Base-by-base conservation (phyloP, 2,797 vertebrate species). In the Melopsittacus undulatus region DNA sequence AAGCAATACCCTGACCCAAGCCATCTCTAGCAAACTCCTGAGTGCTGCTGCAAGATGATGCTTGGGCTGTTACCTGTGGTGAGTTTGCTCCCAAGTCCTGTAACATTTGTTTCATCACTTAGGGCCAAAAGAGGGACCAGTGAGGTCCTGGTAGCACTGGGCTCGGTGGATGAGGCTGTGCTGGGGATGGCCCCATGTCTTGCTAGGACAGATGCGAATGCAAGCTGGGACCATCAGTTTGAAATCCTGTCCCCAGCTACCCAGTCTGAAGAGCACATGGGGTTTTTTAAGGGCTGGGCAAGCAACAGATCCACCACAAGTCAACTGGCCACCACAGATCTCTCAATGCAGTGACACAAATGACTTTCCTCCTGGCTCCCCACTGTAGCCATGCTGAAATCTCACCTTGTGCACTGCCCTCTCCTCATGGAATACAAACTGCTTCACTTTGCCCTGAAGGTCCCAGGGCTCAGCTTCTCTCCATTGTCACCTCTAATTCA, bases 401-500 rank as follows among this genome's bases (percentile, higher is more conserved):
- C 34, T 49, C 62, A 38, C 34, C n/a, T 59, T 51, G 7, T 27
- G n/a, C 3, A 3, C 49, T 78, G 45, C 30, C 42, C n/a, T 34
- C 16, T 56, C 40, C 23, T 27, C 34, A 1, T 2, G 23, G 63
- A 91, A 85, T 5, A 29, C 42, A 81, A 81, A 78, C 54, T 24
- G 49, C 42, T 81, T 24, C 42, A 24, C 70, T 69, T 69, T 45
- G 59, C 63, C 70, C 36, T 54, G 38, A 57, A 81, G 90, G 66
- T 78, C 46, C 40, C 46, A 49, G 2, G 1, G 43, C 63, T 86
- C 34, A 40, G 70, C 51, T 92, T 29, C 56, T 73, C 73, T 51
- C 40, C 9, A 0, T 42, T 59, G 51, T 93, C 92, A 87, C 81
- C 63, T 90, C 88, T 72, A 92, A 92, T 14, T 95, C 91, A 90